phyloP scores from a whole-genome alignment of 23 tunicate genomes.

The Phallusia fumigata region DNA sequence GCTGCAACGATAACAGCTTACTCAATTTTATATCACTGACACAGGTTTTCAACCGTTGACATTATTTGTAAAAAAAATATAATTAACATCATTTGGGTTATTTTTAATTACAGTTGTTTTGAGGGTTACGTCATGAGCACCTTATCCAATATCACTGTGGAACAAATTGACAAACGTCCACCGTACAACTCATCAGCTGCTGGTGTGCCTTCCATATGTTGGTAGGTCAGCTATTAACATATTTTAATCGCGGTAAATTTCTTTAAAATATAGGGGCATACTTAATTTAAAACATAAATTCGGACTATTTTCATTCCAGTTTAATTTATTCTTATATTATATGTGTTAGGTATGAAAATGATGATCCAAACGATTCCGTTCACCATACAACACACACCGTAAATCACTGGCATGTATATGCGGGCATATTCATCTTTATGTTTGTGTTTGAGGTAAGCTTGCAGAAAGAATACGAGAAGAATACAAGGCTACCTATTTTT shows the following conservation, averaged over 20 bases:
- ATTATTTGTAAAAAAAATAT: too few relatives aligned
- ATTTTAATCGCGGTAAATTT: too few relatives aligned
- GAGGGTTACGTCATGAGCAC: constrained; percentile 31
- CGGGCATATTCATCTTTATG: constrained; percentile 33
- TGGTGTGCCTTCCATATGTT: constrained; percentile 30
- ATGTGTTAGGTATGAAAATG: constrained; percentile 24
- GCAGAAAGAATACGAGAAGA: too few relatives aligned
- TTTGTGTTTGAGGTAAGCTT: constrained; percentile 45
- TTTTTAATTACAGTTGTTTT: constrained; percentile 24
- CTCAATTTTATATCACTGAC: too few relatives aligned
- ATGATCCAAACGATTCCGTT: constrained; percentile 17
- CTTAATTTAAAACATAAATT: too few relatives aligned
- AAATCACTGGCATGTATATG: constrained; percentile 46
- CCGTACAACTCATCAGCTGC: constrained; percentile 46
- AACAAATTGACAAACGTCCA: constrained; percentile 18
- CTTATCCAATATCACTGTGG: constrained; percentile 29
- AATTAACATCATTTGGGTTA: too few relatives aligned
- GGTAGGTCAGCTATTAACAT: constrained; percentile 12
- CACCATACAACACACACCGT: constrained; percentile 9
- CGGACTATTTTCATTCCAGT: too few relatives aligned
- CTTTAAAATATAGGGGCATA: too few relatives aligned
- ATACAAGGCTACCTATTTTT: too few relatives aligned
- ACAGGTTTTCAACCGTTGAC: too few relatives aligned
- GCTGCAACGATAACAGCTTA: too few relatives aligned
- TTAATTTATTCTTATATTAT: background rate